Evolutionary conservation across 2,797 vertebrate genomes (phyloP).

Genomic region (Lacerta viridis): DNA sequence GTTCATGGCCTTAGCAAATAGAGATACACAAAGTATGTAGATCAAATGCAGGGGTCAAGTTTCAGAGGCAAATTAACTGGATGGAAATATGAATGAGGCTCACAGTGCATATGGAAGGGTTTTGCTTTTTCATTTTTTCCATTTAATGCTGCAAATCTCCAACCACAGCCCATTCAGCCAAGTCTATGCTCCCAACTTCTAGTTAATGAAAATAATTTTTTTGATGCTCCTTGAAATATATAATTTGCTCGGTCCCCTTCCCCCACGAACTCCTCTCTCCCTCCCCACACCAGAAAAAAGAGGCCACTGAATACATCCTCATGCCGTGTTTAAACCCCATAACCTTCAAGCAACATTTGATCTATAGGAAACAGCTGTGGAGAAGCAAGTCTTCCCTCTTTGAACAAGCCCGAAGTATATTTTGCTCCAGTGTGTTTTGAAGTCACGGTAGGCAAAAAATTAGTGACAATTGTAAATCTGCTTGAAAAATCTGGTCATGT

Average conservation of each 20-base stretch:
- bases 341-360: conserved; percentile 74
- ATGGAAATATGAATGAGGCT: conserved; percentile 69
- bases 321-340: conserved; percentile 70
- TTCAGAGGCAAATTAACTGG: conserved; percentile 65
- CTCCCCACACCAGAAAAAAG: conserved; percentile 42
- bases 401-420: conserved; percentile 74
- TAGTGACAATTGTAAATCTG: conserved; percentile 83
- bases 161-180: conserved; percentile 65
- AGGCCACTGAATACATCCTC: conserved; percentile 71
- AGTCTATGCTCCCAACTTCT: conserved; percentile 63
- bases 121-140: conserved; percentile 29
- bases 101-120: conserved; percentile 67
- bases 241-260: conserved; percentile 63
- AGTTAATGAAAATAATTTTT: conserved; percentile 73
- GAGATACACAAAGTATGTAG: conserved; percentile 30
- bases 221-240: conserved; percentile 71
- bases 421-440: conserved; percentile 76
- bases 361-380: conserved; percentile 85
- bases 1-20: conserved; percentile 34
- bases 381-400: conserved; percentile 75
- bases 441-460: conserved; percentile 81
- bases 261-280: neutral
- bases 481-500: conserved; percentile 79
- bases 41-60: conserved; percentile 67
- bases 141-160: conserved; percentile 44